Evolutionary conservation across 1,140 invertebrate genomes (phyloP).

Genomic region (Macrocentrus cingulum): DNA sequence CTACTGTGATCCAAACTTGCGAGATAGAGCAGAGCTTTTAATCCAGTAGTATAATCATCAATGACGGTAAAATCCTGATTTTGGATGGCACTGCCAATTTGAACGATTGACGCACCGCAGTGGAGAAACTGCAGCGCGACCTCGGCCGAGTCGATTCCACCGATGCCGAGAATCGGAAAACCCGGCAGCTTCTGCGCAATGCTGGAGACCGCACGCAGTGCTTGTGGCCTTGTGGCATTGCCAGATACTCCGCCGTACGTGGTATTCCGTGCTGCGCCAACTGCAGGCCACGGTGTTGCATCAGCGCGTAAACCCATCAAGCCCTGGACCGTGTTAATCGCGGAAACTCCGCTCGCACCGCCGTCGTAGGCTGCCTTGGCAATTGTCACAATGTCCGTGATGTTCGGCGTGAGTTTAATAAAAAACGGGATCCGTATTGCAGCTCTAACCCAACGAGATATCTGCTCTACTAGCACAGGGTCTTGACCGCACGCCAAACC

Average conservation of each 20-base stretch:
- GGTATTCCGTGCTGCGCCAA: conserved; percentile 79
- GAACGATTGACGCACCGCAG: conserved; percentile 86
- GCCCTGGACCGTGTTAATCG: conserved; percentile 94
- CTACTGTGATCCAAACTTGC: conserved; percentile 65
- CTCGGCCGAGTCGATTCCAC: conserved; percentile 95
- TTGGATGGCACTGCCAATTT: conserved; percentile 95
- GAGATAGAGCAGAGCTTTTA: conserved; percentile 88
- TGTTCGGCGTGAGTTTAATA: conserved; percentile 96
- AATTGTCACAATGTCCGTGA: conserved; percentile 89
- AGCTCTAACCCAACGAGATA: conserved; percentile 85
- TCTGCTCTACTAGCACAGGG: conserved; percentile 82
- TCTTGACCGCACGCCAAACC: conserved; percentile 97
- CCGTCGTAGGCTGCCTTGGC: conserved; percentile 89
- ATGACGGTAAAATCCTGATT: conserved; percentile 98
- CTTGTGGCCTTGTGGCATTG: conserved; percentile 92
- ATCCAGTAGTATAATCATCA: conserved; percentile 88
- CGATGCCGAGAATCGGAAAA: conserved; percentile 93
- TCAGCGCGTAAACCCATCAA: conserved; percentile 85
- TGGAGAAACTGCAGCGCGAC: conserved; percentile 90
- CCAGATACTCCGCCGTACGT: conserved; percentile 97
- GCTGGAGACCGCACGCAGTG: conserved; percentile 83
- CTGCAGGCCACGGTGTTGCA: conserved; percentile 85
- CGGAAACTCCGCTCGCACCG: conserved; percentile 89
- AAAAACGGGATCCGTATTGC: conserved; percentile 95
- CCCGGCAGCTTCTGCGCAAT: conserved; percentile 81